These are phyloP conservation scores for Folsomia candida DNA, from an alignment of 2,888 invertebrate species.

Conservation along the genomic window DNA sequence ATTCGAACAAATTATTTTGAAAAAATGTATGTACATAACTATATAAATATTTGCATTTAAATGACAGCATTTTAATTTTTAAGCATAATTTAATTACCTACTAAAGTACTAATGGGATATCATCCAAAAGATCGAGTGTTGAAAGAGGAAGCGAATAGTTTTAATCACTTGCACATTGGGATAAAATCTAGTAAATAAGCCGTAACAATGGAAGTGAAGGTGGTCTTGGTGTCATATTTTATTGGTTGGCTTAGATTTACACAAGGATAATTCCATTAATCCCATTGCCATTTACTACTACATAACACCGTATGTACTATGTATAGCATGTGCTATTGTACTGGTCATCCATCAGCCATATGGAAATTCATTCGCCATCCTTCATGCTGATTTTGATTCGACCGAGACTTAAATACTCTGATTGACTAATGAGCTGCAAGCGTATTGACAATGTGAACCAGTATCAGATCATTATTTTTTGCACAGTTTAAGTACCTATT, in stretches of 20 bases:
- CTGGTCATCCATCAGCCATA: not conserved
- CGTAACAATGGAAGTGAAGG: not conserved
- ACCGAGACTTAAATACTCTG: not conserved
- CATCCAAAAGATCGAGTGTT: no score
- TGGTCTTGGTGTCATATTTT: not conserved
- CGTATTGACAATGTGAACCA: not conserved
- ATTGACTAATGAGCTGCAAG: not conserved
- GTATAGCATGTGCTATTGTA: no score
- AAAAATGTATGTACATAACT: no score
- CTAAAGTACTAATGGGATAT: no score
- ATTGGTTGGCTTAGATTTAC: not conserved
- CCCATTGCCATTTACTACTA: not conserved
- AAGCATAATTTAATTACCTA: no score
- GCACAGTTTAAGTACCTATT: not conserved
- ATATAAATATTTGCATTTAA: no score
- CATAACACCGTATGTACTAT: no score
- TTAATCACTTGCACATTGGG: not conserved
- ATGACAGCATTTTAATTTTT: no score
- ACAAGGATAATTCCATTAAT: constrained; percentile 2
- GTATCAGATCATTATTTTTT: not conserved
- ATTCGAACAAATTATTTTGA: no score
- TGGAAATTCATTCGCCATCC: not conserved
- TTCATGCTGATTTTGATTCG: not conserved
- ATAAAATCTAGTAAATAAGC: not conserved
- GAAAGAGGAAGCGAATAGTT: no score